These are phyloP conservation scores for Suricata suricatta DNA, from an alignment of 2,113 vertebrate genomes.

Conservation along the genomic window DNA sequence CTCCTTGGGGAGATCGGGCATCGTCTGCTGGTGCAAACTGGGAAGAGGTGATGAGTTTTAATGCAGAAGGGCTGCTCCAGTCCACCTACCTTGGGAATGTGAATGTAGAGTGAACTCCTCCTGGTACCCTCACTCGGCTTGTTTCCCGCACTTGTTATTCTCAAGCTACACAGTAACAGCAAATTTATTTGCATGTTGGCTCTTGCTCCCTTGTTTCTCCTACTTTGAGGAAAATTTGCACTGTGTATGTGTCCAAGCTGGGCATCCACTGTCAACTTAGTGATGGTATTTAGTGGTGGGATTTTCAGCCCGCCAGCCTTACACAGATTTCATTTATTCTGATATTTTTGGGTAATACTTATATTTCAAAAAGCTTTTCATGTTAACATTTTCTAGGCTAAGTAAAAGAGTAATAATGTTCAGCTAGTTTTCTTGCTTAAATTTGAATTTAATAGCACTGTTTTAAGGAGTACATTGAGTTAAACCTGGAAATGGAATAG, in stretches of 20 bases:
- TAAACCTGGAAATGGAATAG: neutral
- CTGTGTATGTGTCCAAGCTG: neutral
- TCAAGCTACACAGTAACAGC: neutral
- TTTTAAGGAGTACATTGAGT: neutral
- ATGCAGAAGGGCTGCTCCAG: fast-evolving
- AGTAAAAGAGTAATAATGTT: neutral
- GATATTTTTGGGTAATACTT: neutral
- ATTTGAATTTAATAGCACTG: neutral
- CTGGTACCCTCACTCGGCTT: neutral
- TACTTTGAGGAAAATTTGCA: neutral
- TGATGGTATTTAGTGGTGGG: neutral
- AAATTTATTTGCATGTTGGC: neutral
- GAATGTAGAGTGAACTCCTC: too few relatives aligned
- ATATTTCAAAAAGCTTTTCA: neutral
- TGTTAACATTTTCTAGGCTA: neutral
- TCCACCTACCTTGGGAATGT: fast-evolving
- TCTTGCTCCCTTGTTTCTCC: neutral
- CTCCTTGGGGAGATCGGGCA: neutral
- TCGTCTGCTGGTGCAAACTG: neutral
- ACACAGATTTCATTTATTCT: neutral
- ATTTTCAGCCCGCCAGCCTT: neutral
- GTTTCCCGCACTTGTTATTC: neutral
- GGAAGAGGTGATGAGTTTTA: fast-evolving
- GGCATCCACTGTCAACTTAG: neutral
- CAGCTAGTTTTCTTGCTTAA: constrained; percentile 26